Conservation (phyloP, 1,140 invertebrate species). For the Drosophila pectinifera region DNA sequence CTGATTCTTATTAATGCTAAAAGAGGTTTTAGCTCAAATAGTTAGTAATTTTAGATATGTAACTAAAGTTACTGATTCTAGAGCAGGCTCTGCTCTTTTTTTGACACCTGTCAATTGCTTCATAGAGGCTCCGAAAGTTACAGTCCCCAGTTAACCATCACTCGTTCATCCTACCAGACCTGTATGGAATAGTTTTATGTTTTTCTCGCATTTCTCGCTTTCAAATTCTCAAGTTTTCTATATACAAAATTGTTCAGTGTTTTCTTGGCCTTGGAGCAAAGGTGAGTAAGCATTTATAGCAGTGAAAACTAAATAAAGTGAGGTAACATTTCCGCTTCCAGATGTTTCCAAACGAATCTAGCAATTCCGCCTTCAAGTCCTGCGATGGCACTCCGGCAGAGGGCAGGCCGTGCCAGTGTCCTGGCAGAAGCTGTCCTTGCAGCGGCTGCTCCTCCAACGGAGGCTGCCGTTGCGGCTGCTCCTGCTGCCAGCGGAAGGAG, state of each 20-base stretch:
- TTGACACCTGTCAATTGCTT: constrained; percentile 8
- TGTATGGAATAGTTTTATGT: constrained; percentile 14
- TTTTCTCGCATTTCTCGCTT: constrained; percentile 5
- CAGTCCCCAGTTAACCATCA: constrained; percentile 6
- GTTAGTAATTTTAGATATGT: too few species aligned
- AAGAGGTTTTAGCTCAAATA: too few species aligned
- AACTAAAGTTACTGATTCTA: too few species aligned
- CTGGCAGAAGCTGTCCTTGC: neutral
- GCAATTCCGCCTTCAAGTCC: neutral
- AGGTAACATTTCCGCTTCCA: neutral
- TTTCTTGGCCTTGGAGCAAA: neutral
- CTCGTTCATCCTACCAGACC: neutral
- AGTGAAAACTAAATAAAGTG: too few species aligned
- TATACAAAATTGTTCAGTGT: neutral
- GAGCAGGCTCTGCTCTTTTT: neutral
- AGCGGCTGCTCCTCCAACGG: neutral
- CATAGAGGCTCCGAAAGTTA: neutral
- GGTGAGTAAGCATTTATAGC: neutral
- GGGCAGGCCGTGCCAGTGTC: neutral
- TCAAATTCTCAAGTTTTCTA: neutral
- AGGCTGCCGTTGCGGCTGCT: neutral
- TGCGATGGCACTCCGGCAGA: too few species aligned
- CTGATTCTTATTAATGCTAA: too few species aligned
- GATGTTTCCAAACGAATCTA: neutral
- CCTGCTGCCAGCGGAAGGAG: neutral